Conservation (phyloP, 2,797 vertebrate genomes). For the Petrocephalus sullivani region DNA sequence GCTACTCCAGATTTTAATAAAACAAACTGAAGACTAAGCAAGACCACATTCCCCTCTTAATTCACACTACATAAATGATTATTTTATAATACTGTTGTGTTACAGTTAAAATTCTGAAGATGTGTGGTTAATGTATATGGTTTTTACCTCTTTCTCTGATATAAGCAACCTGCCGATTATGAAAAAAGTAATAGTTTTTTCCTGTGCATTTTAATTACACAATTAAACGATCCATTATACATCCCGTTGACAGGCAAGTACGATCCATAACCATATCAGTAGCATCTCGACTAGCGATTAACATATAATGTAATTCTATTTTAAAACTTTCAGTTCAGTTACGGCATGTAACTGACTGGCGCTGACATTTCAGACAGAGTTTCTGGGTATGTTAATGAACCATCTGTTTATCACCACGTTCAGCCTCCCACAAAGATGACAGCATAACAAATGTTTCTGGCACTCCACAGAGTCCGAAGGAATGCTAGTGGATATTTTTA, state of each 20-base stretch:
- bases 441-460: slow-evolving; percentile 2
- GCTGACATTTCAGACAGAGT: slow-evolving; percentile 1
- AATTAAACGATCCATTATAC: neutral
- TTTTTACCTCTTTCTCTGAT: neutral
- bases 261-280: neutral
- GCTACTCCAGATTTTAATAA: neutral
- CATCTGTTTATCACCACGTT: neutral
- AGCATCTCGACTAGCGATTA: neutral
- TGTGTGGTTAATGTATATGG: neutral
- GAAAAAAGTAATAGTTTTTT: neutral
- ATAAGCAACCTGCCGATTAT: neutral
- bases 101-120: neutral
- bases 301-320: slow-evolving; percentile 11
- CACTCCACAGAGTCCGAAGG: neutral
- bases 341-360: neutral
- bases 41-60: neutral
- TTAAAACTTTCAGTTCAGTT: neutral
- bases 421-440: slow-evolving; percentile 10
- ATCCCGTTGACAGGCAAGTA: neutral
- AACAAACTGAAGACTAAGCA: neutral
- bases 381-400: slow-evolving; percentile 8
- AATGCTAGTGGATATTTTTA: slow-evolving; percentile 2
- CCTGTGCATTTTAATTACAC: neutral
- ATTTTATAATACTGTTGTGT: neutral
- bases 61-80: neutral